Evolutionary conservation across 23 tunicate genomes (phyloP).

Genomic region (Aplidium turbinatum): DNA sequence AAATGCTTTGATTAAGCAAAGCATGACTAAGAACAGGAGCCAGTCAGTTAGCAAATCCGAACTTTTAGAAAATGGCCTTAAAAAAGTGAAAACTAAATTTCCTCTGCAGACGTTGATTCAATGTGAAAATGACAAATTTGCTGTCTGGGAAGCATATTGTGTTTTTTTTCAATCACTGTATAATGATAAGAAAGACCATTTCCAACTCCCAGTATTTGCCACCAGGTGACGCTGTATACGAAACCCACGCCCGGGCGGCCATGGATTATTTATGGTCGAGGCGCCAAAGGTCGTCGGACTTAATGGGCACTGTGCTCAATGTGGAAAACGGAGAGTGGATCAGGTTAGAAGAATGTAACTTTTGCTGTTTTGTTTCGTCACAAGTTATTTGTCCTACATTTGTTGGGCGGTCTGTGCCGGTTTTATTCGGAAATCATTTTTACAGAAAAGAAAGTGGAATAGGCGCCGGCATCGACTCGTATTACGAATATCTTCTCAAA

Average conservation of each 20-base stretch:
- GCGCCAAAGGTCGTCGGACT: conserved; percentile 79
- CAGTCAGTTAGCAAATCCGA: no score
- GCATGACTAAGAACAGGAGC: no score
- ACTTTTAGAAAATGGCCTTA: no score
- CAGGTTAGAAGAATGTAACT: conserved; percentile 29
- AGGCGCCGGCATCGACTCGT: conserved; percentile 98
- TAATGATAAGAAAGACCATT: no score
- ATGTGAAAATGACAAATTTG: no score
- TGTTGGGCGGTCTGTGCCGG: not conserved
- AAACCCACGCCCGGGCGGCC: conserved; percentile 72
- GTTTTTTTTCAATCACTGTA: no score
- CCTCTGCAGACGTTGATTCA: no score
- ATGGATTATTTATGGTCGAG: conserved; percentile 95
- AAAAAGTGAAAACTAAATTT: no score
- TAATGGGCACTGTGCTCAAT: conserved; percentile 91
- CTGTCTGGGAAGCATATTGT: no score
- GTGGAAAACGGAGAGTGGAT: conserved; percentile 94
- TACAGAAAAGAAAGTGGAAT: conserved; percentile 90
- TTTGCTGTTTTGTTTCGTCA: not conserved
- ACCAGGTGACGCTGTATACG: conserved; percentile 92
- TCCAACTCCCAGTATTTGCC: no score
- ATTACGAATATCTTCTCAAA: conserved; percentile 91
- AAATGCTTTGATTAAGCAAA: no score
- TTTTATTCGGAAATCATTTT: not conserved
- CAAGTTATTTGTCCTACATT: not conserved